Percentiles rank a stretch among this genome's conserved stretches.
Evolutionary conservation across 2,113 vertebrate species (phyloP).

Genomic region (Gasterosteus aculeatus): DNA sequence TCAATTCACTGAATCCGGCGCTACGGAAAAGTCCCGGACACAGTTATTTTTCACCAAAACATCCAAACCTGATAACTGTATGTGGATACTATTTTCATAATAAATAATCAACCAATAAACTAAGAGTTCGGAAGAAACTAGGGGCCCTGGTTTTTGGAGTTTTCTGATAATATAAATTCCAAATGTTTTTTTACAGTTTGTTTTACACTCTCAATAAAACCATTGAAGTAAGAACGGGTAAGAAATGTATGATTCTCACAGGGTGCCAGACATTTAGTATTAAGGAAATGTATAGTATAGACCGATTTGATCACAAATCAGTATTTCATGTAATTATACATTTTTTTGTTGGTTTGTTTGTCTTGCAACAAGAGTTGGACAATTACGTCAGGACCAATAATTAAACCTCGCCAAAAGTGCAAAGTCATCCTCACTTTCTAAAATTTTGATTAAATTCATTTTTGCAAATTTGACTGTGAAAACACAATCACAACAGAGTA

Average conservation of each 20-base stretch:
- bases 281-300: not conserved
- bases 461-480: not conserved
- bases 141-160: not conserved
- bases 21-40: not conserved
- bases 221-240: not conserved
- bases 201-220: not conserved
- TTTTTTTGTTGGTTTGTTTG: not conserved
- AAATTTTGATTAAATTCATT: not conserved
- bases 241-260: conserved; percentile 24
- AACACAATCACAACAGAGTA: not conserved
- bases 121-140: not conserved
- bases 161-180: not conserved
- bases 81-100: not conserved
- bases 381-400: not conserved
- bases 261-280: not conserved
- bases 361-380: not conserved
- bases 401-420: not conserved
- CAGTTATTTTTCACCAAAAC: conserved; percentile 27
- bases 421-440: not conserved
- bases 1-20: not conserved
- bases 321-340: not conserved
- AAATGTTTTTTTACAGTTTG: not conserved
- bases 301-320: conserved; percentile 1
- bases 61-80: conserved; percentile 2
- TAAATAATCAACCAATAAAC: not conserved